These are phyloP conservation scores for Callipepla californica DNA, from an alignment of 2,113 vertebrate genomes.

Conservation along the genomic window DNA sequence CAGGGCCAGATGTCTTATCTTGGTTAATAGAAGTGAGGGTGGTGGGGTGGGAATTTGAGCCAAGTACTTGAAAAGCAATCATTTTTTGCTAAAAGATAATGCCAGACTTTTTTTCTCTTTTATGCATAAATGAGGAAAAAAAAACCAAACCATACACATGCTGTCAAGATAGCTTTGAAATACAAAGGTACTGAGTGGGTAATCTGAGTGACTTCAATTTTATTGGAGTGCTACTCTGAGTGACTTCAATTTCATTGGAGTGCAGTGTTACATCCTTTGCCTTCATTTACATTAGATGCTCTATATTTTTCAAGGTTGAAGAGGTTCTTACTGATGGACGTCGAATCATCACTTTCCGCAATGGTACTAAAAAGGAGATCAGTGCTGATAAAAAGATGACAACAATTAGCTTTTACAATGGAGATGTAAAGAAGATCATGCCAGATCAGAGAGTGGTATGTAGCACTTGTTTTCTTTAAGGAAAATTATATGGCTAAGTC, in stretches of 20 bases:
- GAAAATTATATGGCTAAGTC: not conserved
- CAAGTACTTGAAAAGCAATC: not conserved
- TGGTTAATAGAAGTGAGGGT: not conserved
- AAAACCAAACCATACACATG: not conserved
- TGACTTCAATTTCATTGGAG: not conserved
- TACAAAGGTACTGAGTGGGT: not conserved
- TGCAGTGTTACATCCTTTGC: not conserved
- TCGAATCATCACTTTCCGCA: slow-evolving; percentile 37
- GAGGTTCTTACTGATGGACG: slow-evolving; percentile 47
- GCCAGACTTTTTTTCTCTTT: not conserved
- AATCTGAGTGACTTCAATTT: not conserved
- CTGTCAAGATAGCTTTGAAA: not conserved
- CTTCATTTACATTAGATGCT: not conserved
- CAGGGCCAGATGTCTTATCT: not conserved
- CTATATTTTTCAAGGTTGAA: slow-evolving; percentile 64
- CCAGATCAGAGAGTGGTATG: slow-evolving; percentile 77
- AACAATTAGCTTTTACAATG: slow-evolving; percentile 72
- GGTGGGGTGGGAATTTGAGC: not conserved
- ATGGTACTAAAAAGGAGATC: slow-evolving; percentile 75
- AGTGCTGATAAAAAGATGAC: slow-evolving; percentile 67
- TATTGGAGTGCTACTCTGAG: not conserved
- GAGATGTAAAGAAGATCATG: slow-evolving; percentile 77
- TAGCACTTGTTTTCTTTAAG: not conserved
- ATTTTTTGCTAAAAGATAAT: not conserved
- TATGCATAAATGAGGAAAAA: not conserved